Base-by-base conservation (phyloP, 1,140 invertebrate genomes). In the Stegodyphus mimosarum region DNA sequence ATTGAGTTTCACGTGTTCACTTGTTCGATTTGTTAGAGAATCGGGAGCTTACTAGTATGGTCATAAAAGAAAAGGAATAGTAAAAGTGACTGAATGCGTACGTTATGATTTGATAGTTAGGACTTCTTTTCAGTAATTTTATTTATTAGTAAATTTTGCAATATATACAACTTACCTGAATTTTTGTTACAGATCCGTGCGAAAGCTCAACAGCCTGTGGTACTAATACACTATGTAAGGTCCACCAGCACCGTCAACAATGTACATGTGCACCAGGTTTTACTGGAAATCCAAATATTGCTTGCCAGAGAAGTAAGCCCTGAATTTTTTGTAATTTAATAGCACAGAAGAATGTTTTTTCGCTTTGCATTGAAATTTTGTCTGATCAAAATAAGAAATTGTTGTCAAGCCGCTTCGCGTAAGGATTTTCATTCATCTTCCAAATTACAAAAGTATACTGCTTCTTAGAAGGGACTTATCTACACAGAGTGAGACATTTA, bases 221-320 rank as follows among this genome's bases (percentile, higher is more conserved):
- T 55, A 93, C 94, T 81, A 97, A 96, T 90, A 95, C 96, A 15
- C 92, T 93, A 52, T 97, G 96, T 88, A 91, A 93, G 88, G 95
- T 96, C 5, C 92, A 94, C 51, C 95, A 96, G 90, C 95, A 97
- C 88, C 93, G 94, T 51, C 93, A 94, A 2, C 94, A 95, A 83
- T 98, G 96, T 89, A 91, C 89, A 51, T 96, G 95, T 89, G 90
- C 93, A n/a, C 91, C 92, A 69, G 92, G 93, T 17, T 91, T 97
- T 15, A 91, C 93, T 60, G 96, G 96, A 52, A 94, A 97, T 91
- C 92, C 96, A 63, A 95, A 93, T 83, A 90, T 93, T 49, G 93
- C 92, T 51, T 97, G 96, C 89, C 77, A 86, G 33, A 79, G 87
- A 86, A 80, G 93, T 93, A 89, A 92, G 94, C 88, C 92, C 33